Evolutionary conservation across 2,888 invertebrate genomes (phyloP).

Genomic region (Octodonta nipae): DNA sequence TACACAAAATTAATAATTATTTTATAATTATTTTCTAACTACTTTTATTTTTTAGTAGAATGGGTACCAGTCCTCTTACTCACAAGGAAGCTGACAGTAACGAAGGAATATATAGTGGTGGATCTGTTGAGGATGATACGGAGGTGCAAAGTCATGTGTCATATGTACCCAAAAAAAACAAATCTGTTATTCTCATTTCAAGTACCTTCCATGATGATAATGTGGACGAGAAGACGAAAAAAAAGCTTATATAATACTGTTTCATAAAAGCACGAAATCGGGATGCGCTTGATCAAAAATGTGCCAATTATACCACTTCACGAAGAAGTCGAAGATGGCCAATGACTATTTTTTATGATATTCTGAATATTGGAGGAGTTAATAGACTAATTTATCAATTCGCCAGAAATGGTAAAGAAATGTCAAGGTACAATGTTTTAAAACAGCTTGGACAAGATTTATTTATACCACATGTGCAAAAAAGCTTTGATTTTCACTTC

Average conservation of each 20-base stretch:
- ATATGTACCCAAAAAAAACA: too few relatives aligned
- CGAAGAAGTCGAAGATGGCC: slow-evolving; percentile 16
- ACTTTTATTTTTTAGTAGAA: too few relatives aligned
- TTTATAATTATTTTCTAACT: too few relatives aligned
- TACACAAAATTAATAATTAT: too few relatives aligned
- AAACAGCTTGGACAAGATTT: slow-evolving; percentile 6
- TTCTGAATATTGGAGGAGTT: slow-evolving; percentile 13
- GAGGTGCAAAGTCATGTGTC: too few relatives aligned
- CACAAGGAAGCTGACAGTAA: too few relatives aligned
- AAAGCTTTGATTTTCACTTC: too few relatives aligned
- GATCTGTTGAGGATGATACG: too few relatives aligned
- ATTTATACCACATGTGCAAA: slow-evolving; percentile 4
- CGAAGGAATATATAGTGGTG: too few relatives aligned
- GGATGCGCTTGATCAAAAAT: background rate
- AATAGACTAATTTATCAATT: slow-evolving; percentile 9
- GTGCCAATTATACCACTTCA: too few relatives aligned
- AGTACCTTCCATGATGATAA: background rate
- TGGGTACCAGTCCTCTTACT: too few relatives aligned
- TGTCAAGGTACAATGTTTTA: slow-evolving; percentile 6
- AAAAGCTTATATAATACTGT: background rate
- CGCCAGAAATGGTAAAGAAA: slow-evolving; percentile 7
- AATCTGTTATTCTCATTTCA: background rate
- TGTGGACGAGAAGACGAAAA: background rate
- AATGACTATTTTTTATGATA: slow-evolving; percentile 13
- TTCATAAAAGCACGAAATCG: background rate